These are phyloP conservation scores for Nomia melanderi DNA, from an alignment of 1,140 invertebrate species.

Conservation along the genomic window DNA sequence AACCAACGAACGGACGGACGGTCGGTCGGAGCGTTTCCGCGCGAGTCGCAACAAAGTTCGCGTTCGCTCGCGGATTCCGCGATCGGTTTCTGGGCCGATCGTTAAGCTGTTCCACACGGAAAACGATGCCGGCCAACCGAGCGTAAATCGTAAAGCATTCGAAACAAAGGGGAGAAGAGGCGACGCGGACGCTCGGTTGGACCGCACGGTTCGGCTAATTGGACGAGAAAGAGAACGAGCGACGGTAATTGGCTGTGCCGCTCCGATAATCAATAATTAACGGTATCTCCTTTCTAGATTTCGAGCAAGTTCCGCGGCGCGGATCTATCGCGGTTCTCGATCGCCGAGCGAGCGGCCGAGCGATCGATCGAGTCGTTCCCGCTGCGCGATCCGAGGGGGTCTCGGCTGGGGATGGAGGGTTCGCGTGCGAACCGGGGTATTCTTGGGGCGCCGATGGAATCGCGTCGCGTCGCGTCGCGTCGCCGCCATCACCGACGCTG, in stretches of 20 bases:
- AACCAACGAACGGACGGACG: no score
- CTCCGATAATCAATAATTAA: slow-evolving; percentile 20
- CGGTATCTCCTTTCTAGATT: neutral
- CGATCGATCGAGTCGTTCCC: no score
- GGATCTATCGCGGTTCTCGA: neutral
- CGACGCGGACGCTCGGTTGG: neutral
- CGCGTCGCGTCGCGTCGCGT: neutral
- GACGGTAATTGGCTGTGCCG: neutral
- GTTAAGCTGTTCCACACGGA: slow-evolving; percentile 28
- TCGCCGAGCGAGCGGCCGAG: neutral
- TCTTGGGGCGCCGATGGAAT: no score
- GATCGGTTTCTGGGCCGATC: slow-evolving; percentile 3
- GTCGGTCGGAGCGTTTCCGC: no score
- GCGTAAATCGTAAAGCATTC: slow-evolving; percentile 10
- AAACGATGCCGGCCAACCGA: slow-evolving; percentile 23
- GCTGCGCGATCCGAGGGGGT: no score
- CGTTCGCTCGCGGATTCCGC: no score
- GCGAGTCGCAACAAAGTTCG: no score
- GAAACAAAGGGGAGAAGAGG: slow-evolving; percentile 16
- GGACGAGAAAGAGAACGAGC: neutral
- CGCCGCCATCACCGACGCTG: slow-evolving; percentile 5
- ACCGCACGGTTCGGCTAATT: neutral
- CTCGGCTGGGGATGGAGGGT: no score
- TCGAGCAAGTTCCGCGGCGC: neutral
- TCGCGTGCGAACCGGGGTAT: no score